Percentiles rank a stretch among this genome's conserved stretches.
These are phyloP conservation scores for Pavo muticus DNA, from an alignment of 2,113 vertebrate species.

Conservation along the genomic window DNA sequence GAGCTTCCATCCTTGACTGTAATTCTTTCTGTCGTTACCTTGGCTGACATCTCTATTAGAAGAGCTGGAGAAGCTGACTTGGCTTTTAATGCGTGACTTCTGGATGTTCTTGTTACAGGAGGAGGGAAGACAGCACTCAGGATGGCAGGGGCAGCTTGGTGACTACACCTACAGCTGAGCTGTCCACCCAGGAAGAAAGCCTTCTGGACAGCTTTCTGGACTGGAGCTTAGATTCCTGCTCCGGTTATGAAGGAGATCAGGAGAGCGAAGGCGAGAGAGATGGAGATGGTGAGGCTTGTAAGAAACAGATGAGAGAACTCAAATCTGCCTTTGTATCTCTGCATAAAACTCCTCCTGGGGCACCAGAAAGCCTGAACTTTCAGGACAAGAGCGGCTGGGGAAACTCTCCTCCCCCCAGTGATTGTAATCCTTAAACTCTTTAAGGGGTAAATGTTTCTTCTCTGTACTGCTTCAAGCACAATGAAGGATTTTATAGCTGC, in stretches of 20 bases:
- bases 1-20: not conserved
- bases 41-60: not conserved
- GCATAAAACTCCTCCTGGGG: slow-evolving; percentile 27
- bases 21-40: not conserved
- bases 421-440: not conserved
- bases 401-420: not conserved
- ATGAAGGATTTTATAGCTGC: not conserved
- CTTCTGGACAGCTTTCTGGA: slow-evolving; percentile 93
- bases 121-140: slow-evolving; percentile 87
- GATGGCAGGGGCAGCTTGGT: slow-evolving; percentile 89
- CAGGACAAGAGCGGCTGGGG: not conserved
- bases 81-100: not conserved
- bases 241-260: slow-evolving; percentile 94
- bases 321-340: not conserved
- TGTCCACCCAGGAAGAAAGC: slow-evolving; percentile 93
- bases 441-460: not conserved
- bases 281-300: slow-evolving; percentile 82
- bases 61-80: not conserved
- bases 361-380: slow-evolving; percentile 12
- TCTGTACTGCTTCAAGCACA: not conserved
- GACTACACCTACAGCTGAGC: slow-evolving; percentile 92
- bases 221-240: slow-evolving; percentile 94
- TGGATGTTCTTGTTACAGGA: slow-evolving; percentile 72
- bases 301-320: not conserved
- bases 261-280: slow-evolving; percentile 93